Base-by-base conservation (phyloP, 2,888 invertebrate genomes). In the Pelosia muscerda region DNA sequence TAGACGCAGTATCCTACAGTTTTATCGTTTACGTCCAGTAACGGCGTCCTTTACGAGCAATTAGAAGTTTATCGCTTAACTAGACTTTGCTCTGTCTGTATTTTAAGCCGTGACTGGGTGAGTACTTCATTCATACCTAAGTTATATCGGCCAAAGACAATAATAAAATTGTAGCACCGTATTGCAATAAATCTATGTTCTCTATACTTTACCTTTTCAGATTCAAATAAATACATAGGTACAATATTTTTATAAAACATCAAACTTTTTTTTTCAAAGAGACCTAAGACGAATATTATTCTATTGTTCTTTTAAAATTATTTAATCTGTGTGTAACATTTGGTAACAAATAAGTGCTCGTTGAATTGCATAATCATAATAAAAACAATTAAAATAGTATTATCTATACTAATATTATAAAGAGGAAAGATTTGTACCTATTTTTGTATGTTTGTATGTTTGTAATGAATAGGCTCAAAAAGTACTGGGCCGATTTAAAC, bases 41-140 rank as follows among this genome's bases (percentile, higher is more conserved):
- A 67, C 49, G 49, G 49, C 49, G 49, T 49, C n/a, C 61, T 82
- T 83, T 78, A 82, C 76, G 80, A 81, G 77, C 81, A 82, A 79
- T 82, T 81, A 75, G 68, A 28, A 64, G 65, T 83, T 85, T 86
- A 87, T 85, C 83, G 77, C 74, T 66, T 80, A 81, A 84, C 84
- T 77, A 71, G 65, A 67, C 68, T 72, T 63, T 49, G 23, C 60
- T 66, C 56, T 72, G 68, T 25, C 55, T 55, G 10, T 25, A 8
- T 55, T 66, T 74, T 62, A 70, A 71, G 70, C 58, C 65, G 49
- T 49, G 49, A 49, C n/a, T 19, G 19, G 8, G n/a, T n/a, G n/a
- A 49, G 9, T n/a, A 49, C 42, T 42, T 42, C 2, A 42, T 42
- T 3, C 2, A 42, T 42, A 2, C 5, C 49, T 49, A 49, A 49